Conservation (phyloP, 2,797 vertebrate species). For the Capromys pilorides region DNA sequence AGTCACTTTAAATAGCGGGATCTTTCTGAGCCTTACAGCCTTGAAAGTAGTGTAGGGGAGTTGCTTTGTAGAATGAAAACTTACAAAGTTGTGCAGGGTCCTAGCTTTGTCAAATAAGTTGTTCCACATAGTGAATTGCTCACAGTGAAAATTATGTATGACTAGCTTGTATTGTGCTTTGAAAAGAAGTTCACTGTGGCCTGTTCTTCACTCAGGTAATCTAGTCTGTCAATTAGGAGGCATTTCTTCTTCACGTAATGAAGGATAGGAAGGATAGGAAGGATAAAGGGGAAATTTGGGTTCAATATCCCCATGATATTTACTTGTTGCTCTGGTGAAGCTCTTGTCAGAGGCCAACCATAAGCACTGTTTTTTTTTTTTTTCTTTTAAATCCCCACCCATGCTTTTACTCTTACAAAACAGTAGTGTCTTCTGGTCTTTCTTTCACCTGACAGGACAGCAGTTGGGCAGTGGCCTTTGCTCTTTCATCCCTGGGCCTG, state of each 20-base stretch:
- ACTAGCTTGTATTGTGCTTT: constrained; percentile 43
- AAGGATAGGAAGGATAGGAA: too few species aligned
- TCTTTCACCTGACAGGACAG: neutral
- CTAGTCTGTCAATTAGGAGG: constrained; percentile 28
- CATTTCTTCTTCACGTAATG: neutral
- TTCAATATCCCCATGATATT: neutral
- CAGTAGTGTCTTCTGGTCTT: neutral
- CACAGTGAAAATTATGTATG: neutral
- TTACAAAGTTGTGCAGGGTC: neutral
- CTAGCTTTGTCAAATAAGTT: constrained; percentile 27
- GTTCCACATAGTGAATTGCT: neutral
- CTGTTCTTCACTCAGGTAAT: constrained; percentile 6
- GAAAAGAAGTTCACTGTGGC: neutral
- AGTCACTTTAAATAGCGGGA: neutral
- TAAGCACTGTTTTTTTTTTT: constrained; percentile 50
- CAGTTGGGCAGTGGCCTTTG: neutral
- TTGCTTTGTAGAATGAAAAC: neutral
- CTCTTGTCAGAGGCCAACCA: neutral
- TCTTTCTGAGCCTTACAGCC: neutral
- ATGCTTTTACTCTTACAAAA: constrained; percentile 27
- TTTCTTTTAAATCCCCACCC: too few species aligned
- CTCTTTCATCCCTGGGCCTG: neutral
- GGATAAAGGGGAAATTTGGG: neutral
- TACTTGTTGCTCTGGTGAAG: constrained; percentile 28
- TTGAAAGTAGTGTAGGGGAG: neutral